Evolutionary conservation across 2,113 vertebrate species (phyloP).

Genomic region (Thunnus thynnus): DNA sequence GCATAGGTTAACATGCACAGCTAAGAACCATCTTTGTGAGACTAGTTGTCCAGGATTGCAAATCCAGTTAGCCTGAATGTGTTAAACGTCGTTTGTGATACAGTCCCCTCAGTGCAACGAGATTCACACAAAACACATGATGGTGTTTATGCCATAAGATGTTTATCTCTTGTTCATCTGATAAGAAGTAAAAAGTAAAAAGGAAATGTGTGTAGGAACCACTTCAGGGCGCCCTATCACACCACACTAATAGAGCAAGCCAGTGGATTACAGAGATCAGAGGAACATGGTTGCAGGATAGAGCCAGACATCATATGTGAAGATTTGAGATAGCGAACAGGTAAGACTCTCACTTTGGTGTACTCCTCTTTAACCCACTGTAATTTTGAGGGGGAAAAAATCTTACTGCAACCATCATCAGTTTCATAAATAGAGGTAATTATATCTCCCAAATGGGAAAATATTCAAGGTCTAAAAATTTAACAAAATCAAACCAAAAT

Average conservation of each 20-base stretch:
- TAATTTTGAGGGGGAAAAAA: too few relatives aligned
- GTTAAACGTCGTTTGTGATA: neutral
- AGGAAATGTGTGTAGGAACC: neutral
- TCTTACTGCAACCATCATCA: too few relatives aligned
- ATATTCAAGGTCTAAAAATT: too few relatives aligned
- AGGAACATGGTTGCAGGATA: conserved; percentile 12
- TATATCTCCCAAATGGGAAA: neutral
- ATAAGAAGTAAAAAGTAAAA: neutral
- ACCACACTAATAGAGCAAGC: neutral
- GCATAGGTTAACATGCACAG: conserved; percentile 17
- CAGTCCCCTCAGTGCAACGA: neutral
- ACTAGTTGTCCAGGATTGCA: neutral
- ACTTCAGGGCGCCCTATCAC: neutral
- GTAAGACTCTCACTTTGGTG: too few relatives aligned
- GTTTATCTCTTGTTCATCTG: neutral
- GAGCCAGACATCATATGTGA: neutral
- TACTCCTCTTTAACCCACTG: too few relatives aligned
- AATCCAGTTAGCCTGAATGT: neutral
- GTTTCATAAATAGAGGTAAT: neutral
- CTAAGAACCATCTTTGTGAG: conserved; percentile 13
- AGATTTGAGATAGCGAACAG: too few relatives aligned
- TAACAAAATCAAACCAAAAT: too few relatives aligned
- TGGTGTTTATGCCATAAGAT: neutral
- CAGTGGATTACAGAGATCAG: conserved; percentile 24
- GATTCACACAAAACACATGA: neutral